Percentiles rank a stretch among this genome's conserved stretches.
These are phyloP conservation scores for Alloplasta piceator DNA, from an alignment of 2,888 invertebrate species.

Conservation along the genomic window DNA sequence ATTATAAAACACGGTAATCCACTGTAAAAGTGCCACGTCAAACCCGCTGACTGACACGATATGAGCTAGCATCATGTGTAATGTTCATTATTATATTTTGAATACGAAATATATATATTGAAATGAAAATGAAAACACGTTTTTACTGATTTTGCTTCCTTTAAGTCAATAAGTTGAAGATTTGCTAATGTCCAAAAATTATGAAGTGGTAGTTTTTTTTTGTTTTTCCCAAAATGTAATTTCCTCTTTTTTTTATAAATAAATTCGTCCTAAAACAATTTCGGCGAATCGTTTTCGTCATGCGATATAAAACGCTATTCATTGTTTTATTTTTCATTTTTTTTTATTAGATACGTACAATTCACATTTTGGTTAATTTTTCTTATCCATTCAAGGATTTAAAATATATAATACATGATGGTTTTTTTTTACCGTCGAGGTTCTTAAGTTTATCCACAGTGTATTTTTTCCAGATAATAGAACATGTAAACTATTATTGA, in stretches of 20 bases:
- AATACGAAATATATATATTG: conserved; percentile 82
- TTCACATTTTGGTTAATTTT: conserved; percentile 55
- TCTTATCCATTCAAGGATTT: conserved; percentile 46
- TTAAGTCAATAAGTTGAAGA: too few relatives aligned
- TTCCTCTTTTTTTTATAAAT: neutral
- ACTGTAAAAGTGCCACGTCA: conserved; percentile 76
- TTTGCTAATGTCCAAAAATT: too few relatives aligned
- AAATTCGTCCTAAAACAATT: neutral
- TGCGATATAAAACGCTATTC: neutral
- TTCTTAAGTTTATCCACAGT: conserved; percentile 37
- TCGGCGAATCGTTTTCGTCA: neutral
- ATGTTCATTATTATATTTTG: conserved; percentile 83
- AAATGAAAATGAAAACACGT: conserved; percentile 66
- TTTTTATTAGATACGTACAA: conserved; percentile 64
- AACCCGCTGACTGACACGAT: conserved; percentile 75
- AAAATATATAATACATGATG: conserved; percentile 63
- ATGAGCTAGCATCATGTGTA: conserved; percentile 81
- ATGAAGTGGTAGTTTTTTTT: too few relatives aligned
- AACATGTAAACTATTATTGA: neutral
- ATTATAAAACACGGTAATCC: conserved; percentile 73
- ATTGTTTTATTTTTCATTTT: conserved; percentile 53
- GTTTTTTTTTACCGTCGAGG: conserved; percentile 6
- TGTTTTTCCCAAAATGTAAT: neutral
- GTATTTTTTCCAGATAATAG: conserved; percentile 14
- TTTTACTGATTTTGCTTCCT: neutral